A percentile compares a stretch with the other conserved stretches of the same genome.
Evolutionary conservation across 2,113 vertebrate genomes (phyloP).

Genomic region (Nothocercus nigrocapillus): DNA sequence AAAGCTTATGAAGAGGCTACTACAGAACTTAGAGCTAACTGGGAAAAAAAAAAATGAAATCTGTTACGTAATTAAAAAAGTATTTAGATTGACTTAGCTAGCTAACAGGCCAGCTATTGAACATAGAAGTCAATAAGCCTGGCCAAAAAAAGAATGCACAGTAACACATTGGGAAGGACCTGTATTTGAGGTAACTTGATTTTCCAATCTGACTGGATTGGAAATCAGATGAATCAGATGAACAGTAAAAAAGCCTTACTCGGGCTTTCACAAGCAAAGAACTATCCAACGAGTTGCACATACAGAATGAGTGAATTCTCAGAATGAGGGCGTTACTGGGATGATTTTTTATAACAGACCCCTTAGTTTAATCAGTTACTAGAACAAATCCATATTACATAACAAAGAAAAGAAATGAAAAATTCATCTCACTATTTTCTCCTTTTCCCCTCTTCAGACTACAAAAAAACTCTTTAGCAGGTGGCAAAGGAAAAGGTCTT

Average conservation of each 20-base stretch:
- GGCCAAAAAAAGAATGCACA: not conserved
- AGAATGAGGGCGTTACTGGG: not conserved
- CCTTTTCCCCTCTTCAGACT: not conserved
- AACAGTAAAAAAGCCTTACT: not conserved
- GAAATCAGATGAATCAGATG: not conserved
- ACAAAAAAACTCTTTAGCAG: constrained; percentile 37
- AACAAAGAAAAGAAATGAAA: constrained; percentile 11
- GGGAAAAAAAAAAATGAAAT: not conserved
- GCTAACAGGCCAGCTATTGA: not conserved
- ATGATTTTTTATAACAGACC: not conserved
- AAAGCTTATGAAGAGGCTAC: not conserved
- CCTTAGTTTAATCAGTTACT: not conserved
- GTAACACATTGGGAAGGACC: not conserved
- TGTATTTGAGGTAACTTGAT: not conserved
- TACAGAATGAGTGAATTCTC: not conserved
- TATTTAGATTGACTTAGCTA: not conserved
- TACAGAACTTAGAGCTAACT: not conserved
- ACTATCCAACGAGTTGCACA: not conserved
- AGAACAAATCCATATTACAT: constrained; percentile 32
- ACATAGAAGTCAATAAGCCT: not conserved
- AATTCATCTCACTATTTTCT: constrained; percentile 18
- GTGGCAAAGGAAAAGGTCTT: not conserved
- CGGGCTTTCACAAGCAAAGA: constrained; percentile 21
- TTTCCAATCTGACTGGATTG: not conserved
- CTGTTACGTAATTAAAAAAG: not conserved